Percentiles rank a stretch among this genome's conserved stretches.
Evolutionary conservation across 1,140 invertebrate genomes (phyloP).

Genomic region (Meloidogyne hapla): DNA sequence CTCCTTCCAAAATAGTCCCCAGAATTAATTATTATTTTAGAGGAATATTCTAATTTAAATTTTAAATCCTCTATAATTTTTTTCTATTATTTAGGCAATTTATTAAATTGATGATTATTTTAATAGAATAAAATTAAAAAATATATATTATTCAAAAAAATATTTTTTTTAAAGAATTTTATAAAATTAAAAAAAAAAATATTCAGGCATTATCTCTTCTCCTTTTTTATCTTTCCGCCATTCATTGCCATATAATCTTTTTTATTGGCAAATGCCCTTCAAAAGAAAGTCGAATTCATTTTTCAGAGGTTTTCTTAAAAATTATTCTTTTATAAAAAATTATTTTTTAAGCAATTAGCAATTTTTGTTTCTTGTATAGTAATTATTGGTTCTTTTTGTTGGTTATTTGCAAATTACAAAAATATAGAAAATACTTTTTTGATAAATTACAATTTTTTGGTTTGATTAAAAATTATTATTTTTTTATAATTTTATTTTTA

Average conservation of each 20-base stretch:
- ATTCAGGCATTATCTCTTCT: slow-evolving; percentile 31
- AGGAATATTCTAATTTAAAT: no score
- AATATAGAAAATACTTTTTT: slow-evolving; percentile 44
- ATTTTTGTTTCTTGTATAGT: slow-evolving; percentile 42
- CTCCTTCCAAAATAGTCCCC: no score
- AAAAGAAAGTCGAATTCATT: slow-evolving; percentile 17
- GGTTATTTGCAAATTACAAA: slow-evolving; percentile 40
- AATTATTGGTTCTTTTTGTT: slow-evolving; percentile 33
- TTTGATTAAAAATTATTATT: slow-evolving; percentile 10
- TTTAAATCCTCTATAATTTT: no score
- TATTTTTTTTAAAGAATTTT: no score
- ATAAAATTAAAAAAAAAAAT: not conserved
- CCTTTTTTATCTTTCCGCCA: slow-evolving; percentile 34
- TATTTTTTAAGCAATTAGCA: slow-evolving; percentile 34
- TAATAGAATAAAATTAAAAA: no score
- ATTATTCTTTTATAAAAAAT: slow-evolving; percentile 13
- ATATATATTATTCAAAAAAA: no score
- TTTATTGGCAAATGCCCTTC: slow-evolving; percentile 15
- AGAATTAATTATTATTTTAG: no score
- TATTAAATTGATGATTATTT: no score
- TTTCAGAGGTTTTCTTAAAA: not conserved
- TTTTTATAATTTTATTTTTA: not conserved
- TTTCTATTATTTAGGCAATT: no score
- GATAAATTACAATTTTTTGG: slow-evolving; percentile 42
- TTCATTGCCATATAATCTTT: slow-evolving; percentile 32